Evolutionary conservation across 2,113 vertebrate species (phyloP), one percentile per base, ranked within the genome.

Genomic region (Chamaetylas fuelleborni): DNA sequence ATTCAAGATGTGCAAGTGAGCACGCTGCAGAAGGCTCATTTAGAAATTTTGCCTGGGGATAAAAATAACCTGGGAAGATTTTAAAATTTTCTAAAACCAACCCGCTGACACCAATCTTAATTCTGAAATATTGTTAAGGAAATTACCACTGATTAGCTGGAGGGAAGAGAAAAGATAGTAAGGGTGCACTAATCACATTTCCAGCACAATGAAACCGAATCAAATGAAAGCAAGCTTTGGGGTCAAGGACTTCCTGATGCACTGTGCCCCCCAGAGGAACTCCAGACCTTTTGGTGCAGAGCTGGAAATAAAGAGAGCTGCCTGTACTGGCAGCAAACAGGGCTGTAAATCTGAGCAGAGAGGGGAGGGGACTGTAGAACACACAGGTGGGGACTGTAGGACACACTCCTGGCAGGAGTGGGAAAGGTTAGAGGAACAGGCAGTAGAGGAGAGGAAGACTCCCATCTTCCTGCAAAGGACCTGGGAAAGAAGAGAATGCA

Each of bases 21-120:
- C 42, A 23, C 2, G 33, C 54, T 92, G 82, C 90, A 90, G 86
- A 88, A 88, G 64, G 62, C 50, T 92, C 82, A 62, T 88, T 70
- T 84, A 85, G 76, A 94, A 90, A 71, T 88, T 92, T 43, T 86
- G 94, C 92, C 91, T 71, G 47, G 33, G 88, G 92, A 88, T 67
- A 90, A 96, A 95, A 96, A 95, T 88, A 94, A 92, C 88, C 94
- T 67, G 51, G 82, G 65, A 97, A 93, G 94, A 90, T 93, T 81
- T 80, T 17, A 88, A 90, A 70, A 66, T 94, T 92, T 95, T 92
- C 95, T 78, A 94, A 97, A 95, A 76, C 78, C 93, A 94, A 94
- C 85, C 87, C 14, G 17, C 93, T 96, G 90, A 96, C 83, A 93
- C 86, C 81, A 70, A 70, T 92, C 86, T 92, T 84, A 93, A 93